Base-by-base conservation (phyloP, 1,140 invertebrate species). In the Drusus annulatus region DNA sequence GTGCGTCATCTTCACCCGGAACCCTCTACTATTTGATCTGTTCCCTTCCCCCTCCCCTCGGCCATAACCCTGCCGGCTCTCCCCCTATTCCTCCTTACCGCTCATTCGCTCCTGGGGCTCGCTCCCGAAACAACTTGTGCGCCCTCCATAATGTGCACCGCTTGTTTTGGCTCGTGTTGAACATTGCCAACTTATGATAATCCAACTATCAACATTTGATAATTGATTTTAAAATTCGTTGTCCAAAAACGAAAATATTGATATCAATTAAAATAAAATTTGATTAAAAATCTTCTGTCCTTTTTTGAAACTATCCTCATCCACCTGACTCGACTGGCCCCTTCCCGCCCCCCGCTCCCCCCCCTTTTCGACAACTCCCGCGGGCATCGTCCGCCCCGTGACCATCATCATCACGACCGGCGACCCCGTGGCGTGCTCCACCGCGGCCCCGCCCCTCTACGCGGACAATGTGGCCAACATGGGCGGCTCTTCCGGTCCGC, bases 391-490 rank as follows among this genome's bases (percentile, higher is more conserved):
- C 82, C 82, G 84, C 80, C 84, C 86, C 83, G 89, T 86, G 85
- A 89, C 90, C 91, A 89, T 86, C 86, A 92, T 93, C 92, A 91
- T 92, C 92, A 93, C 92, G 91, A 92, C 93, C 92, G 90, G 91
- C 90, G 92, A 94, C 92, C 93, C 94, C 92, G 93, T 94, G 93
- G 93, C 92, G 92, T 92, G 91, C 90, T 92, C 93, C 90, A 93
- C 93, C 92, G 93, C 93, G 91, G 91, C 91, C 87, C 93, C 93
- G 91, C 91, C 91, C 86, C 93, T 95, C 92, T 94, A 94, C 93
- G 88, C 89, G 88, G 93, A 94, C 92, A 93, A 93, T 93, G 93
- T 93, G 90, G 91, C 91, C 91, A 91, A 90, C 89, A 90, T 92
- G 88, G 91, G 92, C 91, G 91, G 91, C 90, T 88, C 91, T 90